Conservation (phyloP, 92 coral and sea anemone species). For the Porites rus region DNA sequence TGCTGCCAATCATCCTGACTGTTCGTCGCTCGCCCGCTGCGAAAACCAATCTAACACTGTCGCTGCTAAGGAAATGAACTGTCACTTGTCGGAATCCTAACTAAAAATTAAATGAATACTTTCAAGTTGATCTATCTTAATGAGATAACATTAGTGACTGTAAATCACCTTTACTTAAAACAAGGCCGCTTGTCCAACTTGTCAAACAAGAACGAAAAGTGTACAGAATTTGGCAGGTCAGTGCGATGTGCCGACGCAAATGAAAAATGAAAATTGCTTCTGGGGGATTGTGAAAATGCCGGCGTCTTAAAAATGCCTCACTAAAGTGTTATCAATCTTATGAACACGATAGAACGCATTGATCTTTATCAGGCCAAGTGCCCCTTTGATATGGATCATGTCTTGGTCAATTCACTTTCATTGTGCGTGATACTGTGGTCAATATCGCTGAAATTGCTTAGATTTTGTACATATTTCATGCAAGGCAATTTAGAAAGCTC, state of each 20-base stretch:
- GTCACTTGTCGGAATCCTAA: slow-evolving; percentile 86
- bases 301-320: slow-evolving; percentile 45
- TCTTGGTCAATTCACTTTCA: slow-evolving; percentile 1
- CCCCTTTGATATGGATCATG: slow-evolving; percentile 32
- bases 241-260: slow-evolving; percentile 59
- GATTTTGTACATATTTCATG: slow-evolving; percentile 71
- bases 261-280: slow-evolving; percentile 89
- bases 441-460: slow-evolving; percentile 68
- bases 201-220: slow-evolving; percentile 61
- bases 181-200: slow-evolving; percentile 88
- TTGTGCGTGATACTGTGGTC: slow-evolving; percentile 24
- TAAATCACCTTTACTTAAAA: slow-evolving; percentile 92
- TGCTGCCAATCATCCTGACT: slow-evolving; percentile 89
- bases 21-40: slow-evolving; percentile 84
- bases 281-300: slow-evolving; percentile 49
- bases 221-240: slow-evolving; percentile 74
- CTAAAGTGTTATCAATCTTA: slow-evolving; percentile 46
- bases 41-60: slow-evolving; percentile 93
- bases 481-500: slow-evolving; percentile 76
- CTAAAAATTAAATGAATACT: slow-evolving; percentile 97
- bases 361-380: slow-evolving; percentile 53
- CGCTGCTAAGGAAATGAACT: slow-evolving; percentile 92
- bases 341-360: slow-evolving; percentile 54
- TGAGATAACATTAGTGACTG: slow-evolving; percentile 97
- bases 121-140: slow-evolving; percentile 95